Evolutionary conservation across 2,888 invertebrate genomes (phyloP).

Genomic region (Trissonchulus latispiculum): DNA sequence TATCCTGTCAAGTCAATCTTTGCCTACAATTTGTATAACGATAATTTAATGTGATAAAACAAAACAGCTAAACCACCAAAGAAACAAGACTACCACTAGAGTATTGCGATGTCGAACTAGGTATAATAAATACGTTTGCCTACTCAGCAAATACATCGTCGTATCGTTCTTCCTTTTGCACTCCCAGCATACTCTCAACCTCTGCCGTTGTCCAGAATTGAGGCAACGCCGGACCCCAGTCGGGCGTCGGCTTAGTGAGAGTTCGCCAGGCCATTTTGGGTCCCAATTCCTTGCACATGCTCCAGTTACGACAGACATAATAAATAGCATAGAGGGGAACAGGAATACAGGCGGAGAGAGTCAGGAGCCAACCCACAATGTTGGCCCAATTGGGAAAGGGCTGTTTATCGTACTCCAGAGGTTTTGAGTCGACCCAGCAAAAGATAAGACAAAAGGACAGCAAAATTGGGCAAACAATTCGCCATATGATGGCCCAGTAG

Average conservation of each 20-base stretch:
- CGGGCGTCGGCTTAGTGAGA: background rate
- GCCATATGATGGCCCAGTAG: slow-evolving; percentile 64
- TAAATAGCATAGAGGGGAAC: slow-evolving; percentile 56
- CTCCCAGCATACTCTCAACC: too few species aligned
- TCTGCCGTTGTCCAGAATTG: background rate
- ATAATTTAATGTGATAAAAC: too few species aligned
- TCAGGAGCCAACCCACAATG: slow-evolving; percentile 59
- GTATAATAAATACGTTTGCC: too few species aligned
- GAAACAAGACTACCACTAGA: too few species aligned
- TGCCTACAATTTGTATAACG: too few species aligned
- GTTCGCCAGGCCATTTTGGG: slow-evolving; percentile 6
- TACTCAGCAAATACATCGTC: too few species aligned
- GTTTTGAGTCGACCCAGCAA: slow-evolving; percentile 56
- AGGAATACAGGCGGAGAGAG: slow-evolving; percentile 57
- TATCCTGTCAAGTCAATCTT: too few species aligned
- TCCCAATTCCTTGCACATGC: too few species aligned
- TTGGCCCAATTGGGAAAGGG: slow-evolving; percentile 62
- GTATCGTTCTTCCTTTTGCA: too few species aligned
- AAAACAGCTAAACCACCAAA: too few species aligned
- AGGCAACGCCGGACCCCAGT: background rate
- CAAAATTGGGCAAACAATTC: slow-evolving; percentile 56
- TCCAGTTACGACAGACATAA: too few species aligned
- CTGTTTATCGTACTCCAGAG: slow-evolving; percentile 57
- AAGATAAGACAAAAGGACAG: slow-evolving; percentile 59
- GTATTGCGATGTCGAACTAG: too few species aligned